phyloP scores from a whole-genome alignment of 2,888 invertebrate species.

The Ceraclea dissimilis region DNA sequence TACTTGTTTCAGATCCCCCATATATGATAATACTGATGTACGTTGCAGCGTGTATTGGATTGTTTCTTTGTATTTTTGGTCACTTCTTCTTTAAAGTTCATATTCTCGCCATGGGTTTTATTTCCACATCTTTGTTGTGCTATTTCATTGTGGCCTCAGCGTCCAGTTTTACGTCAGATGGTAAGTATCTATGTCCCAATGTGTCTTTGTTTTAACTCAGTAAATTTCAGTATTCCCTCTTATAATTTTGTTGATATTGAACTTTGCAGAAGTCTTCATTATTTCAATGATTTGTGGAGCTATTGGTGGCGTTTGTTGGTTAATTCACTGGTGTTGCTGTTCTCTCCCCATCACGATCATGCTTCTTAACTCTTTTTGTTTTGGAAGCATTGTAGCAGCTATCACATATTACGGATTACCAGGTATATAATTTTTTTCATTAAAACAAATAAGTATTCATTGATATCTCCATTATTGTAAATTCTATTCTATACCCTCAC shows the following conservation, averaged over 20 bases:
- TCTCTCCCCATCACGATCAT: slow-evolving; percentile 56
- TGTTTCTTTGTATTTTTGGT: slow-evolving; percentile 55
- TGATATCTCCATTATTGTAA: too few species aligned
- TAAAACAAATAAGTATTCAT: too few species aligned
- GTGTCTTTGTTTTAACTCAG: too few species aligned
- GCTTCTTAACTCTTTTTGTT: slow-evolving; percentile 48
- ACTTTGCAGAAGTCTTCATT: slow-evolving; percentile 45
- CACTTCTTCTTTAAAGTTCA: slow-evolving; percentile 56
- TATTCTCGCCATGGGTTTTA: slow-evolving; percentile 53
- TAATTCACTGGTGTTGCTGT: slow-evolving; percentile 54
- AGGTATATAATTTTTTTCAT: too few species aligned
- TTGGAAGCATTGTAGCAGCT: slow-evolving; percentile 56
- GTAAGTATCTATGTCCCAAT: neutral
- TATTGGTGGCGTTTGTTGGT: slow-evolving; percentile 53
- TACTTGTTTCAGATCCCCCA: neutral
- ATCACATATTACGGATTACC: slow-evolving; percentile 51
- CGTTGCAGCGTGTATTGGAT: slow-evolving; percentile 37
- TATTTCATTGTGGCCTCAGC: too few species aligned
- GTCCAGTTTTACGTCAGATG: neutral
- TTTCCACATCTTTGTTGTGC: slow-evolving; percentile 45
- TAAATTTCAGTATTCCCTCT: too few species aligned
- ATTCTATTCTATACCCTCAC: too few species aligned
- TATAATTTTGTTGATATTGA: too few species aligned
- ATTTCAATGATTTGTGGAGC: slow-evolving; percentile 48
- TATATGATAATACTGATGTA: neutral